Evolutionary conservation across 2,797 vertebrate species (phyloP).

Genomic region (Phrynocephalus vlangalii): DNA sequence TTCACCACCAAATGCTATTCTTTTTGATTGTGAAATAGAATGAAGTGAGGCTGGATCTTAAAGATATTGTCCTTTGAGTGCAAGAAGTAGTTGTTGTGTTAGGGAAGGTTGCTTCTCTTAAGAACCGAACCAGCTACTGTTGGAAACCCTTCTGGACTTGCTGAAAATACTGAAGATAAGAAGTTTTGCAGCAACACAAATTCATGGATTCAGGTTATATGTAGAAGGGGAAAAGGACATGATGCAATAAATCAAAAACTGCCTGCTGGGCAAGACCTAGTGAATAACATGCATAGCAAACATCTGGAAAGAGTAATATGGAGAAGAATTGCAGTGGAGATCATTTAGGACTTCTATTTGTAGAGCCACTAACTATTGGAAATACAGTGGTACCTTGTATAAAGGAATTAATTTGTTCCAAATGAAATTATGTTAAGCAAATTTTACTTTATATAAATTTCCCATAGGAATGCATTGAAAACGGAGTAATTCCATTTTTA

Average conservation of each 20-base stretch:
- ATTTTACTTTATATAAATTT: no score
- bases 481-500: no score
- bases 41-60: not conserved
- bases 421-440: no score
- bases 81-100: not conserved
- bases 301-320: not conserved
- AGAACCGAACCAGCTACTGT: not conserved
- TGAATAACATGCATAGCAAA: not conserved
- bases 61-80: slow-evolving; percentile 8
- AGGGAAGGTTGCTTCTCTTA: not conserved
- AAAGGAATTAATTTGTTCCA: no score
- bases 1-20: slow-evolving; percentile 21
- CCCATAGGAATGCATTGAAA: no score
- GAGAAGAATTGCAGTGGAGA: not conserved
- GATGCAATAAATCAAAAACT: not conserved
- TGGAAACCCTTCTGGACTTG: not conserved
- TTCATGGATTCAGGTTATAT: not conserved
- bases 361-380: not conserved
- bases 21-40: slow-evolving; percentile 19
- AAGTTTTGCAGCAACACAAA: not conserved
- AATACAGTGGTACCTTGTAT: not conserved
- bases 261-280: not conserved
- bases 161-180: not conserved
- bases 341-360: not conserved
- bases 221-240: not conserved